Percentiles rank a stretch among this genome's conserved stretches.
Evolutionary conservation across 2,113 vertebrate species (phyloP).

Genomic region (Motacilla tschutschensis): DNA sequence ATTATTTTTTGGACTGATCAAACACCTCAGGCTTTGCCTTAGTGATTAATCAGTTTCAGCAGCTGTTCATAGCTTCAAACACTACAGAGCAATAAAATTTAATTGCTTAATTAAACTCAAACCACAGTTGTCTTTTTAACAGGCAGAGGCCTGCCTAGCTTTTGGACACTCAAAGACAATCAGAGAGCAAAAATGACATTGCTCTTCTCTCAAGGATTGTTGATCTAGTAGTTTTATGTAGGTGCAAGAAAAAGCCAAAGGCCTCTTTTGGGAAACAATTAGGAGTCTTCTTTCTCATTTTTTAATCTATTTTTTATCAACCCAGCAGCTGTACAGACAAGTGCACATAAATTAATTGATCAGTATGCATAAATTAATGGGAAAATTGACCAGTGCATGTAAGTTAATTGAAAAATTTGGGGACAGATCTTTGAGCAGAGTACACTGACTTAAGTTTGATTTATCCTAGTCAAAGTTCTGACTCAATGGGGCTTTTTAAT

Average conservation of each 20-base stretch:
- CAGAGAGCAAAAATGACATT: neutral
- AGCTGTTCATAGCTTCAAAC: conserved; percentile 49
- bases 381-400: neutral
- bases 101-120: conserved; percentile 58
- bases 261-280: neutral
- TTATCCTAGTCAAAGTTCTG: neutral
- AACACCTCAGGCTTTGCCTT: neutral
- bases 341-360: neutral
- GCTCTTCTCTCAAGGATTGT: neutral
- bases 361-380: neutral
- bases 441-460: neutral
- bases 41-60: conserved; percentile 41
- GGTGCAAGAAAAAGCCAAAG: neutral
- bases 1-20: conserved; percentile 32
- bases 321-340: neutral
- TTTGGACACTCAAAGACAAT: neutral
- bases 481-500: neutral
- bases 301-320: neutral
- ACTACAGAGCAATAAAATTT: conserved; percentile 28
- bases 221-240: neutral
- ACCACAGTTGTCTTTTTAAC: conserved; percentile 15
- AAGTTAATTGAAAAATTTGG: neutral
- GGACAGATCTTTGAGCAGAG: neutral
- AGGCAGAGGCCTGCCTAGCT: neutral
- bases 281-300: neutral